phyloP scores from a whole-genome alignment of 2,113 vertebrate genomes.

The Limnothrissa miodon region DNA sequence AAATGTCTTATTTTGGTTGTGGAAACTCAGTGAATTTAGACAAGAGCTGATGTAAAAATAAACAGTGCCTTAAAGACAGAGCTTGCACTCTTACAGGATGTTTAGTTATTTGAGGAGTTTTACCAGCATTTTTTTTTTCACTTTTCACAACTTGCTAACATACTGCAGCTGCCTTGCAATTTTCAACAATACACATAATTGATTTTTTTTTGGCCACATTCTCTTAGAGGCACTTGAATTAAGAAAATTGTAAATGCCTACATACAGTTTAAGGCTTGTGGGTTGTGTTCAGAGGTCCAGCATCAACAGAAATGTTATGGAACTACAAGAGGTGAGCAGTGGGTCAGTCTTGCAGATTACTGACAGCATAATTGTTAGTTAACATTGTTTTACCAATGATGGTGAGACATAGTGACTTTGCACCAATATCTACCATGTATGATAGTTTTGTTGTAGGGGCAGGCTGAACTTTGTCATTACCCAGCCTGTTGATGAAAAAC shows the following conservation, averaged over 20 bases:
- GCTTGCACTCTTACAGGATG: background rate
- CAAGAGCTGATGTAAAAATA: conserved; percentile 39
- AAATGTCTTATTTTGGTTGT: conserved; percentile 33
- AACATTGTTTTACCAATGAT: background rate
- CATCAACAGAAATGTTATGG: background rate
- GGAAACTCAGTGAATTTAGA: conserved; percentile 37
- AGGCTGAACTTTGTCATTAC: background rate
- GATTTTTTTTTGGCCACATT: background rate
- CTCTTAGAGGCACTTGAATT: background rate
- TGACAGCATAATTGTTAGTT: background rate
- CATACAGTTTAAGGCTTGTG: background rate
- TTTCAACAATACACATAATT: conserved; percentile 25
- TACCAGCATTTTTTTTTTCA: conserved; percentile 6
- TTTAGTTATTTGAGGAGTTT: conserved; percentile 23
- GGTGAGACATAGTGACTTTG: background rate
- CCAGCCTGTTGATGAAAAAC: background rate
- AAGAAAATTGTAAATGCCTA: background rate
- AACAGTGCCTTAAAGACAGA: conserved; percentile 39
- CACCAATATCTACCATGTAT: background rate
- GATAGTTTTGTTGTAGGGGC: background rate
- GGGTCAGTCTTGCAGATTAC: background rate
- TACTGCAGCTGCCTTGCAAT: conserved; percentile 26
- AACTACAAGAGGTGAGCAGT: background rate
- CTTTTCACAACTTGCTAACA: conserved; percentile 8
- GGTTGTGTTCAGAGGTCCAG: no score